Evolutionary conservation across 92 coral and sea anemone species (phyloP).

Genomic region (Actinostola sp.): DNA sequence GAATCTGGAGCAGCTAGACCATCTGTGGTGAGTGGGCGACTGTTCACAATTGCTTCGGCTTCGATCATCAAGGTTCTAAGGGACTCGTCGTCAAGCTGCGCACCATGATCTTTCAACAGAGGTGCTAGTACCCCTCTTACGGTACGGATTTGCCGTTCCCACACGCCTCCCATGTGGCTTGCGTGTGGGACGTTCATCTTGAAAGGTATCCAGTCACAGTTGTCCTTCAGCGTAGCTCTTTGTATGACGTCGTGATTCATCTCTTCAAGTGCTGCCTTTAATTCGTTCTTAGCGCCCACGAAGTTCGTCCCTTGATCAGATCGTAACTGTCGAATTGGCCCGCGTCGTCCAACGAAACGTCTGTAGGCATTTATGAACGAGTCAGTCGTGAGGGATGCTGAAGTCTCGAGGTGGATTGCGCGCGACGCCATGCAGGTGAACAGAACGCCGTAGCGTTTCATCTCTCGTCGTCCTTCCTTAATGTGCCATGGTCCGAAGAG

Average conservation of each 20-base stretch:
- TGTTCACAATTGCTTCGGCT: conserved; percentile 4
- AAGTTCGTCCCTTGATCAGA: no score
- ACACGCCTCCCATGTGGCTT: conserved; percentile 5
- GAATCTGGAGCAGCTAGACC: no score
- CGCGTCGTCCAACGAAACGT: no score
- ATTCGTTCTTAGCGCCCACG: no score
- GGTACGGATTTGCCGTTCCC: conserved; percentile 20
- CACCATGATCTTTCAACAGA: not conserved
- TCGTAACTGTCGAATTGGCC: no score
- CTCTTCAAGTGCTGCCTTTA: no score
- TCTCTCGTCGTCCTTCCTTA: conserved; percentile 4
- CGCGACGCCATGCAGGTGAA: not conserved
- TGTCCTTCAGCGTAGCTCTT: no score
- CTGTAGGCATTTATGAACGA: no score
- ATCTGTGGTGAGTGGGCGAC: conserved; percentile 1
- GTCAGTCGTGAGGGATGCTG: no score
- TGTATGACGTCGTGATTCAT: no score
- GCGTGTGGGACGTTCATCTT: not conserved
- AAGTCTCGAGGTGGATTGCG: not conserved
- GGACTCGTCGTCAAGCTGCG: conserved; percentile 1
- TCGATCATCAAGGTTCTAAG: not conserved
- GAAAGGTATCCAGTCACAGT: conserved; percentile 8
- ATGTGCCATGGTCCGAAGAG: not conserved
- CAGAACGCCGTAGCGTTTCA: conserved; percentile 5
- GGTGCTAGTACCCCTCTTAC: not conserved